Conservation (phyloP, 2,797 vertebrate genomes). For the Alauda arvensis region DNA sequence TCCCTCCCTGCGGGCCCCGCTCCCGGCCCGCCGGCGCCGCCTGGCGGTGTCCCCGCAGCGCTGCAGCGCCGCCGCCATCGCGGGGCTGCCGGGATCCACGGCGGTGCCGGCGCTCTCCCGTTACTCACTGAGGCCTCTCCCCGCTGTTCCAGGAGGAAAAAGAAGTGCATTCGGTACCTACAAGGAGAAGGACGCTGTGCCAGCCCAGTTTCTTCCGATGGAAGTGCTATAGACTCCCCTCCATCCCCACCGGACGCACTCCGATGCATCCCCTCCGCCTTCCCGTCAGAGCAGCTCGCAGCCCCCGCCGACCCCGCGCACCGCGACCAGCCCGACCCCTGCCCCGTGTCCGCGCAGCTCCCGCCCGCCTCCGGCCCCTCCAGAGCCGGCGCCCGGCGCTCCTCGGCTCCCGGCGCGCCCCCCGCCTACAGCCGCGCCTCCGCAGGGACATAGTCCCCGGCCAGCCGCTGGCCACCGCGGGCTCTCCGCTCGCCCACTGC, state of each 20-base stretch:
- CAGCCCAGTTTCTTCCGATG: conserved; percentile 97
- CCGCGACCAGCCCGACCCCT: conserved; percentile 54
- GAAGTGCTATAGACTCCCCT: conserved; percentile 96
- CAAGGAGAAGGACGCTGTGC: conserved; percentile 93
- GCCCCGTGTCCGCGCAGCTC: conserved; percentile 37
- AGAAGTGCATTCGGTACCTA: conserved; percentile 99
- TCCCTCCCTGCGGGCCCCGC: not conserved
- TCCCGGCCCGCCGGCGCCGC: not conserved
- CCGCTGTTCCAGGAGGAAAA: conserved; percentile 98
- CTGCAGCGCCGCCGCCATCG: not conserved
- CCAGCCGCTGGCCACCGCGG: not conserved
- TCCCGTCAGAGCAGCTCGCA: conserved; percentile 74
- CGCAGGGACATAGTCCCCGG: conserved; percentile 44
- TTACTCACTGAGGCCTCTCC: conserved; percentile 88
- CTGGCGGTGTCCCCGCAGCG: not conserved
- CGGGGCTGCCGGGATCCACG: too few relatives aligned
- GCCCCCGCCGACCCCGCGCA: conserved; percentile 58
- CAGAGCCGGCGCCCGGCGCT: conserved; percentile 48
- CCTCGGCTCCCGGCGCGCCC: conserved; percentile 45
- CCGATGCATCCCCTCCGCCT: conserved; percentile 65
- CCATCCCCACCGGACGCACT: conserved; percentile 74
- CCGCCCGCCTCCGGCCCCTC: conserved; percentile 51
- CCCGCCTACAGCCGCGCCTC: conserved; percentile 36
- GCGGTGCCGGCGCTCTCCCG: not conserved
- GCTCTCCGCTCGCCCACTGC: not conserved